phyloP scores from a whole-genome alignment of 2,888 invertebrate species.

The Eristalinus sepulchralis region DNA sequence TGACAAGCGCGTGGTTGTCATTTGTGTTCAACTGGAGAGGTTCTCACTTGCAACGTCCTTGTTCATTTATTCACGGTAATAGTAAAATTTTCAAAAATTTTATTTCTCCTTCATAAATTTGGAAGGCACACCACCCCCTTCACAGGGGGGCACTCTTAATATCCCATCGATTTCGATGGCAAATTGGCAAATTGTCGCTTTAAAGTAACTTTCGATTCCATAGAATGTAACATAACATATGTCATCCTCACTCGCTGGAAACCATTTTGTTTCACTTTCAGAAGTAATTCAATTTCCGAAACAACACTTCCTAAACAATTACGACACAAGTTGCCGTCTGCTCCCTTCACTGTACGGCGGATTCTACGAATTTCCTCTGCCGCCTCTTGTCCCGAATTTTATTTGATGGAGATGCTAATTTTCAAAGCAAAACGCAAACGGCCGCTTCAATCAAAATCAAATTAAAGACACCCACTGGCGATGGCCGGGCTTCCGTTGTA shows the following conservation, averaged over 20 bases:
- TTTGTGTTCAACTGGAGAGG: too few relatives aligned
- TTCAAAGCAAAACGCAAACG: neutral
- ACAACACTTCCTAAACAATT: neutral
- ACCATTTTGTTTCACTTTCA: neutral
- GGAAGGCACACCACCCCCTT: too few relatives aligned
- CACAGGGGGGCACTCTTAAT: too few relatives aligned
- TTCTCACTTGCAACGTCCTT: too few relatives aligned
- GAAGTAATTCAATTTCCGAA: neutral
- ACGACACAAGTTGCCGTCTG: neutral
- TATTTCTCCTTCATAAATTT: too few relatives aligned
- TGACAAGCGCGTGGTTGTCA: too few relatives aligned
- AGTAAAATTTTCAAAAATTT: too few relatives aligned
- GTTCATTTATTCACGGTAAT: too few relatives aligned
- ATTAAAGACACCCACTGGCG: neutral
- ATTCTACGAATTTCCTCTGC: neutral
- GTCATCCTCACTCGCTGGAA: neutral
- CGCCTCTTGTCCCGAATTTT: neutral
- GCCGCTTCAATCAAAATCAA: neutral
- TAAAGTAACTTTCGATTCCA: neutral
- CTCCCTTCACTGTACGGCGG: neutral
- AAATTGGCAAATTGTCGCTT: neutral
- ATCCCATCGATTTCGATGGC: too few relatives aligned
- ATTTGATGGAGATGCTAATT: neutral
- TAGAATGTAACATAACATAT: neutral
- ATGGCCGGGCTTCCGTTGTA: neutral